Base-by-base conservation (phyloP, 2,888 invertebrate species). In the Linnaemya vulpina region DNA sequence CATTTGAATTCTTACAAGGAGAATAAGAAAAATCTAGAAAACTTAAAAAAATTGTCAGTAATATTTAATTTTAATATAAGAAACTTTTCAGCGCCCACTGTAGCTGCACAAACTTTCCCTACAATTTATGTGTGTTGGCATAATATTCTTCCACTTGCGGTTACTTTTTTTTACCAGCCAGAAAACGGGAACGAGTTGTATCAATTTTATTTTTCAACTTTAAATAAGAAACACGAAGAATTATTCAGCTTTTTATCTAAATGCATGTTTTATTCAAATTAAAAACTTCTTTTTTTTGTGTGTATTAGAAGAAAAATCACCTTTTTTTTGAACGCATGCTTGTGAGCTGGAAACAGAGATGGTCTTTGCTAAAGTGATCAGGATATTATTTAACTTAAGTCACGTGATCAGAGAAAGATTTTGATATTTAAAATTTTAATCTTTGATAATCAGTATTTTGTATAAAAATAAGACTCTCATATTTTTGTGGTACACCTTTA, bases 211-310 rank as follows among this genome's bases (percentile, higher is more conserved):
- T 60, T 53, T 60, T 51, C n/a, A 9, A 51, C 7, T 5, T 15
- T 1, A 51, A 63, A 71, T 10, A 71, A 40, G 11, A 35, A 35
- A 15, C 53, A 35, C 43, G 8, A 68, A 53, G 40, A 63, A 51
- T 75, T 79, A 79, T 79, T 46, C 62, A 74, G 49, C 22, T 68
- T 75, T 63, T 40, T 83, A 83, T 83, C 79, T 79, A 75, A 83
- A 79, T 77, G 83, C 49, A 11, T 46, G 68, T 79, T 79, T 79
- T 79, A 83, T 83, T 79, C 17, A 83, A 79, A 83, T 83, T 60
- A 49, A 73, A 63, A 13, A 25, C 2, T 68, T 40, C 10, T 62
- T 25, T 38, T 49, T 49, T 40, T 46, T 15, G 51, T 25, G 25
- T 55, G 17, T 25, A 43, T 2, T 11, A 75, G 3, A 73, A 67